Base-by-base conservation (phyloP, 2,113 vertebrate genomes). In the rat (Rattus norvegicus) region DNA sequence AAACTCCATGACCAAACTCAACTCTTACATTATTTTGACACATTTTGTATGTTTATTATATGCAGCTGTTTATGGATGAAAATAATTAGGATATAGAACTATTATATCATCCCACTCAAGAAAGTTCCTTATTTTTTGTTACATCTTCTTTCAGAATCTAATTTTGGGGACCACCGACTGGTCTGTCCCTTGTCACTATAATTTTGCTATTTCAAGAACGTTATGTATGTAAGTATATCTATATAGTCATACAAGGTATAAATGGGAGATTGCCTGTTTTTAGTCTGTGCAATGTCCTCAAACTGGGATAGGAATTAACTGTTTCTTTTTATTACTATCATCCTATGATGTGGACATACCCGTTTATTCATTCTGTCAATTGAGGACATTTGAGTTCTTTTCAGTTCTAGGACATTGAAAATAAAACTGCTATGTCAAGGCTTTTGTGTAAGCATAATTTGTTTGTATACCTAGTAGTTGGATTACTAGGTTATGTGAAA, bases 181-280 rank as follows among this genome's bases (percentile, higher is more conserved):
- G 70, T 28, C n/a, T 89, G n/a, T 85, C 52, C 28, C 67, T 24
- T 3, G 61, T 76, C 67, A 81, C n/a, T 76, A 13, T 56, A 84
- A 83, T 93, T 96, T 93, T 94, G 2, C 33, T 65, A 77, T 93
- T 95, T 61, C 75, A 63, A 91, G 70, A 94, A 92, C 63, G 16
- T 39, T 92, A n/a, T 49, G 26, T 61, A 81, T 65, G 2, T 65
- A 93, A 17, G 56, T 59, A 19, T 59, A 17, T 59, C 4, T 59
- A 69, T 28, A n/a, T 8, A 72, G 52, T 77, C 30, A 77, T 72
- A 85, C 4, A 67, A 79, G 43, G 88, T 56, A 0, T 70, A 81
- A 52, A 1, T 11, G 77, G 85, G 33, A 81, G 33, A 33, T 17
- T 95, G 49, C 12, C 24, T 95, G 73, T 88, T 80, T 43, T 73